These are phyloP conservation scores for Bradynema listronoti DNA, from an alignment of 1,140 invertebrate species.

Conservation along the genomic window DNA sequence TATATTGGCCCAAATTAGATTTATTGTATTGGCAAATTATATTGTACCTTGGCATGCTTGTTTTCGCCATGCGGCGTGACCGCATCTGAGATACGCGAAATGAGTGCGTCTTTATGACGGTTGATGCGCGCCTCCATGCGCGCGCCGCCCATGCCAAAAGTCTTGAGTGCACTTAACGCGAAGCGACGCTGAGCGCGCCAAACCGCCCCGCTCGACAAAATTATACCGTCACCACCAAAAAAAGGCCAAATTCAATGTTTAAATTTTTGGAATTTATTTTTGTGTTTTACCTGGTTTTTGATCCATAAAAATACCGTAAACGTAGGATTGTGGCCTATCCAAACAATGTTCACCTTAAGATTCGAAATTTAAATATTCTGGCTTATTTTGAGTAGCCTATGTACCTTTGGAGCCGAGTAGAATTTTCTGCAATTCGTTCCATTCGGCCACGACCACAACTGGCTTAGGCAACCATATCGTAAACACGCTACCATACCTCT, in stretches of 20 bases:
- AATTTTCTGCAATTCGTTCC: conserved; percentile 22
- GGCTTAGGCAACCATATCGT: conserved; percentile 46
- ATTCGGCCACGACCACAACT: conserved; percentile 36
- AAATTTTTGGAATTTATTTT: neutral
- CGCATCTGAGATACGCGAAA: conserved; percentile 16
- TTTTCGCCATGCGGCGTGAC: no score
- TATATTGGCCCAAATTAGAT: neutral
- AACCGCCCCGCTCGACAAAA: conserved; percentile 18
- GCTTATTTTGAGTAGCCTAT: neutral
- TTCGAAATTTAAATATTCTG: conserved; percentile 11
- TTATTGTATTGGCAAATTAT: no score
- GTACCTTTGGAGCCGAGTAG: conserved; percentile 6
- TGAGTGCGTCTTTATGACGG: conserved; percentile 20
- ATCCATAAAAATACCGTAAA: conserved; percentile 45
- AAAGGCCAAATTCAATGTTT: conserved; percentile 18
- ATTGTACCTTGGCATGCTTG: neutral
- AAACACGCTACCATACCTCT: conserved; percentile 32
- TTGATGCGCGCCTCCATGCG: conserved; percentile 36
- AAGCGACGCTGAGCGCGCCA: conserved; percentile 42
- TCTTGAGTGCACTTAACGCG: conserved; percentile 36
- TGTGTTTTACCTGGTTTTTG: conserved; percentile 35
- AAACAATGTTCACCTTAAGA: conserved; percentile 34
- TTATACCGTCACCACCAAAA: conserved; percentile 21
- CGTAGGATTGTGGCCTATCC: conserved; percentile 37
- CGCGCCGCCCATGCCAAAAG: conserved; percentile 40